A percentile compares a stretch with the other conserved stretches of the same genome.
These are phyloP conservation scores for Helicolenus hilgendorfi DNA, from an alignment of 2,797 vertebrate genomes.

Conservation along the genomic window DNA sequence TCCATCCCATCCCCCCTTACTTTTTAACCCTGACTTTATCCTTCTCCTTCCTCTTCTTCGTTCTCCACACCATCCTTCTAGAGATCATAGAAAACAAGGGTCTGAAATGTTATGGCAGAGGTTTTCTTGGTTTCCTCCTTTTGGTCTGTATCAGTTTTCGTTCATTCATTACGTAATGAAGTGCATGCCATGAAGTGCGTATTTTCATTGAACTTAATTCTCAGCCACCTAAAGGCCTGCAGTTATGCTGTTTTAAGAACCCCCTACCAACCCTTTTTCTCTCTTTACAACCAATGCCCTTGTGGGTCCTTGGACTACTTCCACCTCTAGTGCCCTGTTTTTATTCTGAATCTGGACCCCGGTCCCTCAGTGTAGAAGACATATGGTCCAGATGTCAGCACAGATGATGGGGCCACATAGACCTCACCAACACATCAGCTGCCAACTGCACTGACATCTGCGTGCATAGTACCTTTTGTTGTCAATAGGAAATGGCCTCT, in stretches of 20 bases:
- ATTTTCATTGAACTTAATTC: constrained; percentile 17
- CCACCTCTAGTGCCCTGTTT: constrained; percentile 26
- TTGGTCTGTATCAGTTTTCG: not conserved
- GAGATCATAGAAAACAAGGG: not conserved
- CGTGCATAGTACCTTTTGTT: constrained; percentile 29
- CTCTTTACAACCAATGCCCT: constrained; percentile 32
- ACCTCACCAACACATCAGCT: constrained; percentile 43
- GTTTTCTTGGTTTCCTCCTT: not conserved
- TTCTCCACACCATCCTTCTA: not conserved
- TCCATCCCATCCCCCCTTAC: not conserved
- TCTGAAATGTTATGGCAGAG: not conserved
- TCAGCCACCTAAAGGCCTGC: not conserved
- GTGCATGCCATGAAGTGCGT: not conserved
- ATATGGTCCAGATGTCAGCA: constrained; percentile 63
- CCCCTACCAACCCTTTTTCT: not conserved
- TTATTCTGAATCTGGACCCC: constrained; percentile 23
- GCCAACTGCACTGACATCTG: constrained; percentile 57
- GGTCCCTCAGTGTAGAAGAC: constrained; percentile 30
- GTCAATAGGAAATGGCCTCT: constrained; percentile 57
- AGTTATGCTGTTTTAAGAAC: constrained; percentile 8
- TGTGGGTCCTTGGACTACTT: constrained; percentile 39
- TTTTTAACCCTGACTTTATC: not conserved
- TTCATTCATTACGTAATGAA: not conserved
- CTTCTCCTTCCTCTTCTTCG: not conserved
- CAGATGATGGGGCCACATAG: constrained; percentile 54